A percentile compares a stretch with the other conserved stretches of the same genome.
Evolutionary conservation across 2,797 vertebrate genomes (phyloP).

Genomic region (Anomalospiza imberbis): DNA sequence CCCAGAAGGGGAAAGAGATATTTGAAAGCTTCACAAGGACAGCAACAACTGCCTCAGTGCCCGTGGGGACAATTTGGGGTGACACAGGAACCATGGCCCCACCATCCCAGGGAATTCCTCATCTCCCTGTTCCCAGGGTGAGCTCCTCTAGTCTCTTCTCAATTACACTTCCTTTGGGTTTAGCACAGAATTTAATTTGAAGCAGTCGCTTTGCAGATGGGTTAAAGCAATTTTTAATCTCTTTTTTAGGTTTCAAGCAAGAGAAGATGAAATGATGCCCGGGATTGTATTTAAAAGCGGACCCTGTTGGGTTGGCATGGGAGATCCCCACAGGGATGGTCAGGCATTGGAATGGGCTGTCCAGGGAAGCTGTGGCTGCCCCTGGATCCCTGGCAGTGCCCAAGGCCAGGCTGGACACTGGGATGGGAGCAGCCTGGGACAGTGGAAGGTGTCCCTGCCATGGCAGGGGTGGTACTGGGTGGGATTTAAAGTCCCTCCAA

Average conservation of each 20-base stretch:
- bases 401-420: neutral
- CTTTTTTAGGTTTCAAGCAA: neutral
- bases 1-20: neutral
- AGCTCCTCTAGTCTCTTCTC: neutral
- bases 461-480: too few relatives aligned
- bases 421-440: neutral
- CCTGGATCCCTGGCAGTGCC: neutral
- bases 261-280: neutral
- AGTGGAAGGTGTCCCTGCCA: neutral
- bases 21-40: neutral
- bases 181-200: slow-evolving; percentile 23
- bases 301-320: fast-evolving
- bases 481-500: fast-evolving
- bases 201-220: slow-evolving; percentile 32
- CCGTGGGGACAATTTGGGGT: neutral
- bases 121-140: neutral
- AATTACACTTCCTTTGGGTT: neutral
- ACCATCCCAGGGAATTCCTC: neutral
- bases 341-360: neutral
- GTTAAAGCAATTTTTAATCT: neutral
- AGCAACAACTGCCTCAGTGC: neutral
- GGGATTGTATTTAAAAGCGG: neutral
- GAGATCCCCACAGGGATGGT: neutral
- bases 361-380: neutral
- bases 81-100: neutral